These are phyloP conservation scores for Papilio elwesi DNA, from an alignment of 2,888 invertebrate genomes.

Conservation along the genomic window DNA sequence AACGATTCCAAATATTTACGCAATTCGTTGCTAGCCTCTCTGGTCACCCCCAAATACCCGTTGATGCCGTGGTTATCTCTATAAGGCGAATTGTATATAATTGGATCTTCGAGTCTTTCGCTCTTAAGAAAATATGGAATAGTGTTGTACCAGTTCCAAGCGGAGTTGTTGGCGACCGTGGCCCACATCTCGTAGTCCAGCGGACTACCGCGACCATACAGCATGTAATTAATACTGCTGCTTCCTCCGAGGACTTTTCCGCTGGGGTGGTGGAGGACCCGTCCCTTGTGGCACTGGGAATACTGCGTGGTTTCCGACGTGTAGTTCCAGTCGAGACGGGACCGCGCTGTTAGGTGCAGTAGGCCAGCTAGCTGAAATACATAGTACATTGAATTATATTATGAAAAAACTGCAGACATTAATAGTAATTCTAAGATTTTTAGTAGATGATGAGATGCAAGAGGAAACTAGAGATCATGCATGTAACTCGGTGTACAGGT, in stretches of 20 bases:
- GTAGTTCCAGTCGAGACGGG: conserved; percentile 47
- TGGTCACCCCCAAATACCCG: conserved; percentile 50
- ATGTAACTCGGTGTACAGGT: too few species aligned
- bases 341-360: conserved; percentile 32
- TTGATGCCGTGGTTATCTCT: conserved; percentile 47
- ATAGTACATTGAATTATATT: background rate
- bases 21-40: conserved; percentile 42
- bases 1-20: conserved; percentile 55
- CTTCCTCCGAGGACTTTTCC: conserved; percentile 51
- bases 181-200: conserved; percentile 51
- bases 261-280: conserved; percentile 41
- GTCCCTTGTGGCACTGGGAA: conserved; percentile 41
- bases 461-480: too few species aligned
- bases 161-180: conserved; percentile 42
- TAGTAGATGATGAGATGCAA: too few species aligned
- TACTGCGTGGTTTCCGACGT: conserved; percentile 44
- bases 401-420: too few species aligned
- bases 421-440: too few species aligned
- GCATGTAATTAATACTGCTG: conserved; percentile 49
- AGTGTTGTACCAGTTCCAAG: conserved; percentile 49
- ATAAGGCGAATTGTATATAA: conserved; percentile 44
- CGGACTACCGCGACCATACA: conserved; percentile 49
- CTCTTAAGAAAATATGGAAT: conserved; percentile 51
- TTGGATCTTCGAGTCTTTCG: conserved; percentile 48
- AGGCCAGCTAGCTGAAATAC: conserved; percentile 41